Percentiles rank a stretch among this genome's conserved stretches.
Conservation (phyloP, 2,888 invertebrate genomes). For the Tanaodytes sp. region DNA sequence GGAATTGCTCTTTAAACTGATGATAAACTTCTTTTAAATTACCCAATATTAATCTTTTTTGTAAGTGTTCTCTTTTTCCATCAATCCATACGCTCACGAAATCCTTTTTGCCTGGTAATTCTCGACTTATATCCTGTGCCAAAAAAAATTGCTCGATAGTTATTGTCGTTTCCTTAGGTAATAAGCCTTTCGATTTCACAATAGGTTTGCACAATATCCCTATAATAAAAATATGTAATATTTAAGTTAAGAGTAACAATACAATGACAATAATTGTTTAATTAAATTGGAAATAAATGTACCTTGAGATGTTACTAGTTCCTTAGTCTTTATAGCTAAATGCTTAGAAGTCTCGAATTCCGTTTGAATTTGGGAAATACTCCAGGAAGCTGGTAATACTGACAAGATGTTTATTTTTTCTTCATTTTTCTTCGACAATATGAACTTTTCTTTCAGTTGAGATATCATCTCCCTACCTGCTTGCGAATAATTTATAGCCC, state of each 20-base stretch:
- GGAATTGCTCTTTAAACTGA: slow-evolving; percentile 22
- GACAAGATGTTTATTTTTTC: slow-evolving; percentile 12
- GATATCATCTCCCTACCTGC: slow-evolving; percentile 9
- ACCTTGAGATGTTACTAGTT: slow-evolving; percentile 6
- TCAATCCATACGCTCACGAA: slow-evolving; percentile 1
- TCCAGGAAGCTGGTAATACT: slow-evolving; percentile 12
- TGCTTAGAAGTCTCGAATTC: slow-evolving; percentile 16
- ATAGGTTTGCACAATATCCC: slow-evolving; percentile 1
- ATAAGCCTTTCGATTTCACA: slow-evolving; percentile 2
- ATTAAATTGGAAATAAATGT: not conserved
- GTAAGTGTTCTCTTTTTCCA: slow-evolving; percentile 1
- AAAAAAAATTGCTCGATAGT: slow-evolving; percentile 1
- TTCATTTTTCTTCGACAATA: not conserved
- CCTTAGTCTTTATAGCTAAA: slow-evolving; percentile 14
- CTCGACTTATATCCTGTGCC: slow-evolving; percentile 5
- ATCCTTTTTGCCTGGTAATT: slow-evolving; percentile 6
- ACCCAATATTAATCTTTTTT: slow-evolving; percentile 6
- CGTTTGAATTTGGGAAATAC: slow-evolving; percentile 10
- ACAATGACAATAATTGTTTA: too few species aligned
- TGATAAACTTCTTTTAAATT: slow-evolving; percentile 24
- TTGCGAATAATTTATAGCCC: slow-evolving; percentile 1
- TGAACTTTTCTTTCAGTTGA: slow-evolving; percentile 10
- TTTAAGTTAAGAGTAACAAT: not conserved
- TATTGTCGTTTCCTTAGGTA: not conserved
- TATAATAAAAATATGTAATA: slow-evolving; percentile 2